A percentile compares a stretch with the other conserved stretches of the same genome.
Evolutionary conservation across 2,888 invertebrate genomes (phyloP).

Genomic region (Patella caerulea): DNA sequence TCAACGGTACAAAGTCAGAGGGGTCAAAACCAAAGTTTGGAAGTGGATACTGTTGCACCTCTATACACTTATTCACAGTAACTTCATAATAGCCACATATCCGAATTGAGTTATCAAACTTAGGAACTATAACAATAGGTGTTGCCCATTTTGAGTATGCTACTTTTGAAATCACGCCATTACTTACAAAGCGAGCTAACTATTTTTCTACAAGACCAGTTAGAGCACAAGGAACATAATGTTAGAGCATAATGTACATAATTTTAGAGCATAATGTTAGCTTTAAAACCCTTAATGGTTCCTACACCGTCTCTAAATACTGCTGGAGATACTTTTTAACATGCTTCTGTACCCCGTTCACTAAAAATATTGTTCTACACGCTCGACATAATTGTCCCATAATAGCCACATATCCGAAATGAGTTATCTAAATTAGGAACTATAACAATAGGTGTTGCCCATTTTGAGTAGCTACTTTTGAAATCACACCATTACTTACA

Average conservation of each 20-base stretch:
- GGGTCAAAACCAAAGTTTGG: too few relatives aligned
- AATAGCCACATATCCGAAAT: neutral
- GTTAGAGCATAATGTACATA: slow-evolving; percentile 27
- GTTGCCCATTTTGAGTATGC: neutral
- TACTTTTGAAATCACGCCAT: neutral
- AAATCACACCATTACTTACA: neutral
- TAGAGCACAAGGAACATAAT: slow-evolving; percentile 14
- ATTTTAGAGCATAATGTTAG: neutral
- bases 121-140: neutral
- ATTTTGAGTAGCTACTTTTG: neutral
- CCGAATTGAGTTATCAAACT: neutral
- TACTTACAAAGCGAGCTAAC: slow-evolving; percentile 1
- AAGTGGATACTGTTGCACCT: too few relatives aligned
- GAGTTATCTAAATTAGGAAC: neutral
- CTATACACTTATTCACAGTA: slow-evolving; percentile 29
- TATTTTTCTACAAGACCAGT: slow-evolving; percentile 2
- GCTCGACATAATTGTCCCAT: slow-evolving; percentile 21
- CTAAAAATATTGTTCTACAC: slow-evolving; percentile 25
- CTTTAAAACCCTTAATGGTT: neutral
- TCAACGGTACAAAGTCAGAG: too few relatives aligned
- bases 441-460: neutral
- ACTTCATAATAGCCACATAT: slow-evolving; percentile 17
- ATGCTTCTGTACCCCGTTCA: slow-evolving; percentile 18
- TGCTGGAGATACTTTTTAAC: neutral
- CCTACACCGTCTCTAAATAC: neutral